Evolutionary conservation across 2,888 invertebrate species (phyloP), one percentile per base, ranked within the genome.

Genomic region (Lepidochrysops patricia): DNA sequence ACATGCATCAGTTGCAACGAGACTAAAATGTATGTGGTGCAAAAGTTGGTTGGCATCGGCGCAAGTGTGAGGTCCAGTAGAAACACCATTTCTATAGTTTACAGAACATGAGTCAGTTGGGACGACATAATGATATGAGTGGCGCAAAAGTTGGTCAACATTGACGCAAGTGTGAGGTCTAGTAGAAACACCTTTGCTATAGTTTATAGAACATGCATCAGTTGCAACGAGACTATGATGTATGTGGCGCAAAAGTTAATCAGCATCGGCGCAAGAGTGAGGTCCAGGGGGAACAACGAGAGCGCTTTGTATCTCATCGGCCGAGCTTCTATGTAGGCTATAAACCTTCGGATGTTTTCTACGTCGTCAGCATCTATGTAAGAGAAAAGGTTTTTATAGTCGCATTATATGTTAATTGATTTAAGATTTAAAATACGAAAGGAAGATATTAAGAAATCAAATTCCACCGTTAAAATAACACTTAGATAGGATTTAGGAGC

Each of bases 271-370:
- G 27, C 3, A 2, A 50, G 50, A 1, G 26, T 50, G 13, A 50
- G 25, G 50, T 50, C 50, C 13, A 50, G 0, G 26, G 50, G 50
- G 2, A 50, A 4, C n/a, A 50, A 6, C 1, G 50, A 27, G 13
- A 26, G n/a, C n/a, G 27, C 50, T n/a, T 50, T 50, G 13, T 50
- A 50, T 7, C 50, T 50, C 50, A 50, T 50, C n/a, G 50, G 27
- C 1, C 50, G 50, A 13, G 2, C 13, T 4, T 50, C 27, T 3
- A 27, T 13, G 27, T 50, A 50, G 13, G 1, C 26, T 27, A 27
- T 50, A 2, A 50, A 50, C 26, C 13, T 27, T 50, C 27, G 12
- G n/a, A 50, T 50, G 26, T 50, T 13, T n/a, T 2, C 5, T 2
- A 13, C 26, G 7, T 27, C n/a, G 13, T 26, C 25, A 5, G 13